Conservation (phyloP, 2,888 invertebrate genomes). For the Norana najaformis region DNA sequence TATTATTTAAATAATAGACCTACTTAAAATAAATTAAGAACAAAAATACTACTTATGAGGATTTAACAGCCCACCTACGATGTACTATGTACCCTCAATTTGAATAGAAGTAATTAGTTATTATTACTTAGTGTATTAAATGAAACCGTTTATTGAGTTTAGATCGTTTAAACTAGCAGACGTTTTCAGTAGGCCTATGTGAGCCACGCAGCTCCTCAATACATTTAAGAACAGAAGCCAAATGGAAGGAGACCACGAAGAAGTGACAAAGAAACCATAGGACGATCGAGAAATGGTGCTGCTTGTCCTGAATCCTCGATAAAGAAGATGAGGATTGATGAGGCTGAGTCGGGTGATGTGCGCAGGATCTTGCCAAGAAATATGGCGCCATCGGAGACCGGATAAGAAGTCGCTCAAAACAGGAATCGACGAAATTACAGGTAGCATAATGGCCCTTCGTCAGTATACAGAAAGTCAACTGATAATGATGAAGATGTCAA, state of each 20-base stretch:
- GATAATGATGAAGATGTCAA: slow-evolving; percentile 28
- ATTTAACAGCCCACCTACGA: no score
- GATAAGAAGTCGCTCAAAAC: neutral
- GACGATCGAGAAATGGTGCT: neutral
- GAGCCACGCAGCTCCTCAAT: neutral
- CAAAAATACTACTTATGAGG: no score
- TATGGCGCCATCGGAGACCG: neutral
- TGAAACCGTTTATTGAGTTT: neutral
- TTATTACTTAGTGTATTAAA: neutral
- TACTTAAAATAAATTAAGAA: no score
- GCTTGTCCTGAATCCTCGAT: neutral
- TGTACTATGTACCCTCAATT: neutral
- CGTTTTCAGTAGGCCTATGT: no score
- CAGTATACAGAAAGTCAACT: neutral
- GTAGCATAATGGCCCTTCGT: neutral
- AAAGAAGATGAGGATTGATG: neutral
- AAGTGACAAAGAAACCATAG: neutral
- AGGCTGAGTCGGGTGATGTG: neutral
- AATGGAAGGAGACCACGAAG: neutral
- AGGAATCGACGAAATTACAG: neutral
- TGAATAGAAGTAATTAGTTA: neutral
- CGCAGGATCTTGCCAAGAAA: neutral
- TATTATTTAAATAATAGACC: no score
- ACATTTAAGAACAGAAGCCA: neutral
- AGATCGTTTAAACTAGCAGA: neutral